Evolutionary conservation across 2,113 vertebrate species (phyloP), one percentile per base, ranked within the genome.

Genomic region (Zosterops japonicus): DNA sequence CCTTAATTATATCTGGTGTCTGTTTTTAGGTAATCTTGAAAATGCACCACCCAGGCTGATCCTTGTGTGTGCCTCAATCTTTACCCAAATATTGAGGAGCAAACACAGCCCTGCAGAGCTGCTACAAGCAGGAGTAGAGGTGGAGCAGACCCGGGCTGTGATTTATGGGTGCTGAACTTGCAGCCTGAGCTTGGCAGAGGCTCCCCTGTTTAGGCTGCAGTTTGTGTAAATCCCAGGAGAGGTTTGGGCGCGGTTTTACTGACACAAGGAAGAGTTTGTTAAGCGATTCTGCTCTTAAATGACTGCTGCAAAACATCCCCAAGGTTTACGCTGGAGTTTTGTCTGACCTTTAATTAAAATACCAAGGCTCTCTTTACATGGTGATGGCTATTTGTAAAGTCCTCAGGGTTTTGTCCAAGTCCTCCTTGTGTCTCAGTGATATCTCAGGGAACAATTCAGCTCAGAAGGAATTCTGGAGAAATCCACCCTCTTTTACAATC

Each of bases 261-360:
- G 36, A 61, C 31, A 87, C 57, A 56, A 56, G 20, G 24, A 39
- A 53, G 71, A 68, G 70, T 96, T 87, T 23, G 57, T 95, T 93
- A 94, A 92, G 74, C 21, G 55, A n/a, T 44, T 92, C 80, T 53
- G 3, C 86, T 65, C 52, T 59, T 79, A 92, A 97, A 52, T 65
- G 84, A 83, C 92, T 85, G 92, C 82, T 83, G 49, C 89, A 85
- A 84, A 97, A 46, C 87, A 60, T 92, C 93, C 90, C 86, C 47
- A 5, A 75, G 81, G 90, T 88, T 94, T 67, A 21, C 57, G 4
- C 57, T 12, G 44, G 50, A 50, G 94, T 84, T 93, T 82, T 79
- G 74, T 35, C 88, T 95, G 96, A 97, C 95, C 91, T 97, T 97
- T 97, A 95, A 96, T 97, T 96, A 97, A 97, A 97, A 96, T 91